A percentile compares a stretch with the other conserved stretches of the same genome.
Conservation (phyloP, 2,113 vertebrate genomes). For the Hyperoodon ampullatus region DNA sequence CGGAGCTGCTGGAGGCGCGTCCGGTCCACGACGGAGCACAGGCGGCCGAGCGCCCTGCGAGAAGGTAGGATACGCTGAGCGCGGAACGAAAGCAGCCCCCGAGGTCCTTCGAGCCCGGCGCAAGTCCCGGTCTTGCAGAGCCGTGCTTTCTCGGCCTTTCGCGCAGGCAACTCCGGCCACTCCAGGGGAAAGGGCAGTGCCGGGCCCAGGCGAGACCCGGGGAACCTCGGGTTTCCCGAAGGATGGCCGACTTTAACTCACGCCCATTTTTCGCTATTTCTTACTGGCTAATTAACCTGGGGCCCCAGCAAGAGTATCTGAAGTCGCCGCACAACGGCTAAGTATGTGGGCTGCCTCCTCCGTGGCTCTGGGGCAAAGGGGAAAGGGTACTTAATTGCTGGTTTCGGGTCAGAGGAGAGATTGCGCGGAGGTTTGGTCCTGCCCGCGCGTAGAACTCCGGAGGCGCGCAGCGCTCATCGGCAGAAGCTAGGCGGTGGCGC, state of each 20-base stretch:
- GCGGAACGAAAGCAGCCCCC: slow-evolving; percentile 84
- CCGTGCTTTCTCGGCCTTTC: neutral
- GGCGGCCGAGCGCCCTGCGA: neutral
- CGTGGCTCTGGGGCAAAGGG: neutral
- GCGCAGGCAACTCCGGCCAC: neutral
- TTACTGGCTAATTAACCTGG: neutral
- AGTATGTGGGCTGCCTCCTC: neutral
- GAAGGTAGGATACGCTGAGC: slow-evolving; percentile 86
- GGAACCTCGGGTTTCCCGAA: neutral
- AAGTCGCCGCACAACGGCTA: neutral
- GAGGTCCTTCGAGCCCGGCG: slow-evolving; percentile 72
- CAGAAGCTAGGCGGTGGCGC: neutral
- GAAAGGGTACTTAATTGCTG: neutral
- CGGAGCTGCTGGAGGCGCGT: slow-evolving; percentile 85
- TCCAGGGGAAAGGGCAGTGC: neutral
- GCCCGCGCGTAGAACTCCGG: neutral
- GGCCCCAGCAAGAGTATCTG: neutral
- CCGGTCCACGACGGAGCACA: neutral
- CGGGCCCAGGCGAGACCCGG: neutral
- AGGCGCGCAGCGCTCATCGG: neutral
- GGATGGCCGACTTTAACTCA: neutral
- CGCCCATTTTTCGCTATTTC: neutral
- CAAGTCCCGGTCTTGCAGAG: slow-evolving; percentile 70
- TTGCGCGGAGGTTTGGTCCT: neutral
- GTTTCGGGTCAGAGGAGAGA: neutral